These are phyloP conservation scores for Antheraea pernyi DNA, from an alignment of 1,140 invertebrate species.

Conservation along the genomic window DNA sequence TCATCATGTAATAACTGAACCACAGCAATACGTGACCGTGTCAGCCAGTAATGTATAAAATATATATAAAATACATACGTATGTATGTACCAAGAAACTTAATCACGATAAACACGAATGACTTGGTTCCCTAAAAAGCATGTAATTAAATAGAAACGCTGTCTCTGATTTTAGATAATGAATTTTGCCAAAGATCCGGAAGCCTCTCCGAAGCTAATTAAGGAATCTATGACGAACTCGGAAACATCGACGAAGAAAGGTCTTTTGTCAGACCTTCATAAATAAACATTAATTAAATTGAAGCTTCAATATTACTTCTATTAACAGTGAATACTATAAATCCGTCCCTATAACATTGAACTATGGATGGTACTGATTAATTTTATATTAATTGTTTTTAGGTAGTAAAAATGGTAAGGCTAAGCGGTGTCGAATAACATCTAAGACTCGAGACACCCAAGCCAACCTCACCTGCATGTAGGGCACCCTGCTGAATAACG, in stretches of 20 bases:
- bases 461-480: too few species aligned
- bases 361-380: background rate
- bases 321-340: background rate
- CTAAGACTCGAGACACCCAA: too few species aligned
- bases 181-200: background rate
- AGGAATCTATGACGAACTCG: background rate
- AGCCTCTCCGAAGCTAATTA: slow-evolving; percentile 13
- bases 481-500: too few species aligned
- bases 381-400: background rate
- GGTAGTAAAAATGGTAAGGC: too few species aligned
- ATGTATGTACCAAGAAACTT: too few species aligned
- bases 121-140: background rate
- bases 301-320: slow-evolving; percentile 1
- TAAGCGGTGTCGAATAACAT: too few species aligned
- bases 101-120: background rate
- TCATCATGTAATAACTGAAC: too few species aligned
- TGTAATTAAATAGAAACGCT: background rate
- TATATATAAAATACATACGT: too few species aligned
- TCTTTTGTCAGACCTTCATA: slow-evolving; percentile 6
- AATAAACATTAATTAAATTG: slow-evolving; percentile 12
- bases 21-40: too few species aligned
- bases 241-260: slow-evolving; percentile 4
- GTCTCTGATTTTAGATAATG: slow-evolving; percentile 9
- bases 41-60: too few species aligned
- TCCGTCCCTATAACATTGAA: background rate